Conservation (phyloP, 2,888 invertebrate genomes). For the Oegoconia quadripuncta region DNA sequence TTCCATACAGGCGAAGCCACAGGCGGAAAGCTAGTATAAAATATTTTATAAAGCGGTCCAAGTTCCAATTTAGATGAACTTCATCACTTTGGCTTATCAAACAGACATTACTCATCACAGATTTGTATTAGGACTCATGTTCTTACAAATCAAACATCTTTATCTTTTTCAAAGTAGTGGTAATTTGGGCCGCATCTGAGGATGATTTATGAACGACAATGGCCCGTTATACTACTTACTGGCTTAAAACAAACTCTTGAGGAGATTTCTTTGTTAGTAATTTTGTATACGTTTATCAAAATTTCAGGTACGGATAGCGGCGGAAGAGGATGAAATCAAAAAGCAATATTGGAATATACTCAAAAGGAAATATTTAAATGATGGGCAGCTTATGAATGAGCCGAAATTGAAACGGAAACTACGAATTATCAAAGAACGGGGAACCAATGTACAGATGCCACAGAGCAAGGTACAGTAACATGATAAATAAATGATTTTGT, state of each 20-base stretch:
- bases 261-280: neutral
- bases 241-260: no score
- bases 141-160: no score
- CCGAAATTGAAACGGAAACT: constrained; percentile 51
- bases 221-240: no score
- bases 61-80: no score
- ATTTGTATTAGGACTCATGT: no score
- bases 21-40: no score
- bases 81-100: no score
- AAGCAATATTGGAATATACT: constrained; percentile 66
- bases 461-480: constrained; percentile 57
- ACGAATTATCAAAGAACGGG: constrained; percentile 63
- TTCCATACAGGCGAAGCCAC: no score
- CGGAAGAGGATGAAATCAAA: constrained; percentile 69
- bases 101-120: no score
- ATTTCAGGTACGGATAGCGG: constrained; percentile 56
- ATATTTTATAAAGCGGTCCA: neutral
- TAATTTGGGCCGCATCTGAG: no score
- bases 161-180: no score
- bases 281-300: constrained; percentile 2
- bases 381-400: constrained; percentile 35
- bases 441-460: constrained; percentile 68
- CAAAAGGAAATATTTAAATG: constrained; percentile 56
- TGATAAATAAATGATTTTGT: neutral
- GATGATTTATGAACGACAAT: no score